Base-by-base conservation (phyloP, 2,113 vertebrate genomes). In the Eulemur rufifrons region DNA sequence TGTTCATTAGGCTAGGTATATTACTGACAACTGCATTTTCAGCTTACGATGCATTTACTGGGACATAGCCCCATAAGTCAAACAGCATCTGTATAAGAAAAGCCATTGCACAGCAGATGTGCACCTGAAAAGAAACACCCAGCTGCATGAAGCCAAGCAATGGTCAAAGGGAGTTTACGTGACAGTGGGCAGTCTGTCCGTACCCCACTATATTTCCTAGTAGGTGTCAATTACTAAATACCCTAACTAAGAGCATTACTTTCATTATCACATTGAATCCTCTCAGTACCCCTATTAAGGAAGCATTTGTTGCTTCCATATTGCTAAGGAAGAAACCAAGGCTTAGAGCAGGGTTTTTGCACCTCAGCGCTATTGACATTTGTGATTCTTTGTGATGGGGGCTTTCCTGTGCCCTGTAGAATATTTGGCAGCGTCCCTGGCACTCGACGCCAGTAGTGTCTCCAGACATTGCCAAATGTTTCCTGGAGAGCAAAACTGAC, bases 71-170 rank as follows among this genome's bases (percentile, higher is more conserved):
- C 39, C 23, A 3, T 15, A 73, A 73, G 23, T 42, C 6, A 39
- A 73, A 23, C 23, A 73, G 25, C 39, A 42, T 42, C 39, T 42
- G 37, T 20, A 34, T 39, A 64, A 76, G 78, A 63, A 74, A 34
- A 29, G 45, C 8, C 37, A 45, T 1, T 1, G 32, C 15, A 68
- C 12, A 5, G 1, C 39, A 14, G 18, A 32, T 45, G 0, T 12
- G 21, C 42, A 27, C 61, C 56, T 71, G 21, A 13, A 63, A 77
- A 56, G 18, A 45, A 2, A 78, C 5, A 39, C 54, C 5, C 18
- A 32, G 23, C 18, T 71, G 10, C 25, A 37, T 2, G 23, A 82
- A 39, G 23, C 45, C 84, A 69, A 29, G 59, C 23, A 37, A 37
- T 1, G 34, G 15, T 14, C 42, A 7, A 32, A 69, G 25, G 17